Evolutionary conservation across 2,888 invertebrate genomes (phyloP).

Genomic region (Invenusta paracnida): DNA sequence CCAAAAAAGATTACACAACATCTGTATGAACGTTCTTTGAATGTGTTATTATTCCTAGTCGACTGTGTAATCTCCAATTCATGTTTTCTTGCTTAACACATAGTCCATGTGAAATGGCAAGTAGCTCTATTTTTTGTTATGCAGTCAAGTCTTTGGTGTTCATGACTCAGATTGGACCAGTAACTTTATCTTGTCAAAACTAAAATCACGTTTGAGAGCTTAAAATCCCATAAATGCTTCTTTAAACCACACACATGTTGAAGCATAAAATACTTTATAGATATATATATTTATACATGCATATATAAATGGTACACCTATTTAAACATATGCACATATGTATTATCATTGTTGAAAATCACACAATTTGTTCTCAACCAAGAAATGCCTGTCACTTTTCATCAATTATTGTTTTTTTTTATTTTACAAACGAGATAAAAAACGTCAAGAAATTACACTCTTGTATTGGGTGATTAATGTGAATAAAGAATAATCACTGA

Average conservation of each 20-base stretch:
- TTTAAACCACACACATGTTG: neutral
- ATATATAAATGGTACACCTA: neutral
- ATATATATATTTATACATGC: constrained; percentile 2
- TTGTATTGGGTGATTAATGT: too few species aligned
- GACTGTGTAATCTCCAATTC: neutral
- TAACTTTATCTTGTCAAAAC: neutral
- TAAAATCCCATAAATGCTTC: neutral
- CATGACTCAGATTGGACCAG: neutral
- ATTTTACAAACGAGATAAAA: neutral
- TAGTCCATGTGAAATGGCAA: too few species aligned
- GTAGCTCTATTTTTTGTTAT: neutral
- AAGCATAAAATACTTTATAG: neutral
- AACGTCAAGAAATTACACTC: too few species aligned
- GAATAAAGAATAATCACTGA: constrained; percentile 11
- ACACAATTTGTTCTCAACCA: neutral
- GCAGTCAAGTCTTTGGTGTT: neutral
- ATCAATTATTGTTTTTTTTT: neutral
- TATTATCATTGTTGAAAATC: constrained; percentile 16
- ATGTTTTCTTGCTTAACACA: too few species aligned
- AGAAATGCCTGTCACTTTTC: neutral
- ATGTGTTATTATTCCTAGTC: constrained; percentile 20
- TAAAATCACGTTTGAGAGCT: neutral
- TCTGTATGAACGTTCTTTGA: neutral
- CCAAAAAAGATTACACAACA: neutral
- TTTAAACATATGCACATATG: too few species aligned